Evolutionary conservation across 2,888 invertebrate genomes (phyloP), one percentile per base, ranked within the genome.

Genomic region (Cerastis rubricosa): DNA sequence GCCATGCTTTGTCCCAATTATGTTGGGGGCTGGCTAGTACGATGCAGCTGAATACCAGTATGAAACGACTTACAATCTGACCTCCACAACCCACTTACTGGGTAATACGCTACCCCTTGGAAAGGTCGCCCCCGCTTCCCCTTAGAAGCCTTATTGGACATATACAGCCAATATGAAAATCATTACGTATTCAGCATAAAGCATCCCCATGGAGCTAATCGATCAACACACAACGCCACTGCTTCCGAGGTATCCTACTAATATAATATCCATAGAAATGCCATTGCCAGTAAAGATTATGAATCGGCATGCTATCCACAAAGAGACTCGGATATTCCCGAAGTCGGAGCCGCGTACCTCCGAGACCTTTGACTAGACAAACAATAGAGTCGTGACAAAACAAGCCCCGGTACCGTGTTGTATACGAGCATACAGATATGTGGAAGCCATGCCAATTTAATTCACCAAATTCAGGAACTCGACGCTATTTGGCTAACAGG

Each of bases 311-410:
- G 70, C 35, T 47, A 70, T 81, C 63, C 61, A 65, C 86, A 72
- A 64, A 76, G 83, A 83, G 70, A 82, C 63, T 68, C 43, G 61
- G 64, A 81, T 71, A 12, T 75, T 71, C 49, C 51, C 22, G 51
- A 57, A 76, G 67, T 68, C 9, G 54, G 19, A 47, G 54, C n/a
- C n/a, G 35, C 51, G 49, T 63, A 61, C 66, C 83, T 67, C 54
- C 7, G 76, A 77, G 83, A 83, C 72, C 72, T 82, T 73, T 82
- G 83, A 76, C 63, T 83, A 35, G 54, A 64, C 71, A 76, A 83
- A 83, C 86, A 85, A 83, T 85, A 49, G 63, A 45, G 12, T 71
- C 49, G n/a, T 64, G 29, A 85, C 70, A 83, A 69, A 83, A 83
- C 72, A 76, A 73, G 72, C 67, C 25, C 64, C 19, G 17, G 83